These are phyloP conservation scores for Nothura maculosa DNA, from an alignment of 2,797 vertebrate species.

Conservation along the genomic window DNA sequence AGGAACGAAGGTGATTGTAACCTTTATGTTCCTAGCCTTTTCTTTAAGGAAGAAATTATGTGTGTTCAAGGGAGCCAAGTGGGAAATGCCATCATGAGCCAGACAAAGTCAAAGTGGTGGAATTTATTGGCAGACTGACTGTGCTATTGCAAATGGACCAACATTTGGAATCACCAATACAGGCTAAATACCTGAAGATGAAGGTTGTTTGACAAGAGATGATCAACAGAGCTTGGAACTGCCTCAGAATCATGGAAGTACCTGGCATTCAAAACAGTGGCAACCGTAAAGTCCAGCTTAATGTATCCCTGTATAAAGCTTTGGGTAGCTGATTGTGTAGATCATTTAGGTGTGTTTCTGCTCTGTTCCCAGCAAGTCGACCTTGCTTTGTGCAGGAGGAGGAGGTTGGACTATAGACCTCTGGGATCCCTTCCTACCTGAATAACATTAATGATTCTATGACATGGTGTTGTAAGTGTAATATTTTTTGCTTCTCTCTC, in stretches of 20 bases:
- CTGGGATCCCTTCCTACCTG: not conserved
- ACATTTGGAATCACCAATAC: slow-evolving; percentile 45
- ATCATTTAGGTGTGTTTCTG: not conserved
- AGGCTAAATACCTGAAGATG: not conserved
- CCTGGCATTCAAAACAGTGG: not conserved
- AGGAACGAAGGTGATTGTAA: slow-evolving; percentile 68
- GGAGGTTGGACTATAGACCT: not conserved
- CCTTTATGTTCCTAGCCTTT: slow-evolving; percentile 56
- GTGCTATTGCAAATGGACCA: slow-evolving; percentile 31
- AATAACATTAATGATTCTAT: rapidly evolving
- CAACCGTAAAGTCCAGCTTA: not conserved
- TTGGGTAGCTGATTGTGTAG: not conserved
- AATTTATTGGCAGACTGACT: slow-evolving; percentile 40
- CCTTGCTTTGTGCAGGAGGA: not conserved
- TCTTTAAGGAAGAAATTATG: slow-evolving; percentile 21
- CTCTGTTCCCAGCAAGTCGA: not conserved
- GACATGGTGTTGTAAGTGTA: not conserved
- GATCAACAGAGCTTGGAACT: not conserved
- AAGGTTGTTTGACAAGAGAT: not conserved
- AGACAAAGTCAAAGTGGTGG: not conserved
- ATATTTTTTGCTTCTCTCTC: not conserved
- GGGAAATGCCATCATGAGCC: not conserved
- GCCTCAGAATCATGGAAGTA: not conserved
- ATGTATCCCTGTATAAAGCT: not conserved
- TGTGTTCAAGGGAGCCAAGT: not conserved